Evolutionary conservation across 2,888 invertebrate species (phyloP).

Genomic region (Alsophila aescularia): DNA sequence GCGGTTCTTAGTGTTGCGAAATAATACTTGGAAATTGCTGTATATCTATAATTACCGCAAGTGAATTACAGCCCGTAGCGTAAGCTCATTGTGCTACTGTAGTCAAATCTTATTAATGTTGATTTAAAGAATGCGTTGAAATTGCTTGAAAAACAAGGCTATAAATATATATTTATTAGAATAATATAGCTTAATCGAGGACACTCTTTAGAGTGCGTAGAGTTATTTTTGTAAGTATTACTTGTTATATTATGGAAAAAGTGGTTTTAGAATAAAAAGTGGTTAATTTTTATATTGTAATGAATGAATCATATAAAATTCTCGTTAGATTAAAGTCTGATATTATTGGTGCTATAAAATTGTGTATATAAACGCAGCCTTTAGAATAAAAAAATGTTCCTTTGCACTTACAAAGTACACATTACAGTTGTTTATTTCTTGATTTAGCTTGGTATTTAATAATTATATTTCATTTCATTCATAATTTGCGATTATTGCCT

Average conservation of each 20-base stretch:
- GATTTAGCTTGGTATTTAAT: no score
- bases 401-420: background rate
- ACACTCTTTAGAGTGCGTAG: no score
- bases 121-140: no score
- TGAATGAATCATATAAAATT: background rate
- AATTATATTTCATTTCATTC: no score
- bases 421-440: no score
- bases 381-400: background rate
- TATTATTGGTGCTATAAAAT: slow-evolving; percentile 19
- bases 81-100: background rate
- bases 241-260: background rate
- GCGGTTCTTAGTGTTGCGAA: no score
- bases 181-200: no score
- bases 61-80: background rate
- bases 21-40: no score
- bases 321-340: slow-evolving; percentile 12
- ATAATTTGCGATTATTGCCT: no score
- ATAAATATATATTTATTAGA: no score
- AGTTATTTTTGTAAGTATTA: background rate
- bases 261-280: background rate
- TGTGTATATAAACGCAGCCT: background rate
- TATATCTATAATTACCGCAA: background rate
- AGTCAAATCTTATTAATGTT: background rate
- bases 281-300: background rate
- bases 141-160: no score